phyloP scores from a whole-genome alignment of 2,797 vertebrate species.

The Tapera naevia region DNA sequence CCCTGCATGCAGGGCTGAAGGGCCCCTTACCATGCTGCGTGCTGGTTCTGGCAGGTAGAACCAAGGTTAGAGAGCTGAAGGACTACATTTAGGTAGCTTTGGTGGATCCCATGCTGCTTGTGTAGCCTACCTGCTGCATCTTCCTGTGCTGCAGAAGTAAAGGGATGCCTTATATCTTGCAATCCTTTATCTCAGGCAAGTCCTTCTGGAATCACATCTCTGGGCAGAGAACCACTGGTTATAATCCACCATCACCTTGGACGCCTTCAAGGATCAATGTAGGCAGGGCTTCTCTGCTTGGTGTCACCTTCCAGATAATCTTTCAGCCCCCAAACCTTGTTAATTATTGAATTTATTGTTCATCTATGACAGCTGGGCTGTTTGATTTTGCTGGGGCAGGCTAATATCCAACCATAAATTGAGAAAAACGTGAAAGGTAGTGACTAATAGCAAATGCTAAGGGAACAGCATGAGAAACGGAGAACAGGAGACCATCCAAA shows the following conservation, averaged over 20 bases:
- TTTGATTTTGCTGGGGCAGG: not conserved
- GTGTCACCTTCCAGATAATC: not conserved
- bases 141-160: not conserved
- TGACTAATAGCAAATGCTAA: not conserved
- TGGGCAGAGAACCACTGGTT: not conserved
- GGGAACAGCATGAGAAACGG: not conserved
- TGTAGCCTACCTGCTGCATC: not conserved
- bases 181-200: not conserved
- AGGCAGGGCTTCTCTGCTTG: not conserved
- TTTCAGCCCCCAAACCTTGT: not conserved
- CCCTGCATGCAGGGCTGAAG: not conserved
- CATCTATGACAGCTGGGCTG: not conserved
- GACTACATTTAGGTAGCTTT: not conserved
- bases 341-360: not conserved
- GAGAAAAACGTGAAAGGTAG: not conserved
- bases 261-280: not conserved
- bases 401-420: not conserved
- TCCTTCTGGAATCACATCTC: not conserved
- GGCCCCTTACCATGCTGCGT: accelerated
- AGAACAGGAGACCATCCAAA: not conserved
- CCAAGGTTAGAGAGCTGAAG: not conserved
- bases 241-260: not conserved
- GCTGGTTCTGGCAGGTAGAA: not conserved
- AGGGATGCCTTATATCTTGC: not conserved
- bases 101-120: not conserved